Evolutionary conservation across 2,797 vertebrate species (phyloP), one percentile per base, ranked within the genome.

Genomic region (Muraenolepis orangiensis): DNA sequence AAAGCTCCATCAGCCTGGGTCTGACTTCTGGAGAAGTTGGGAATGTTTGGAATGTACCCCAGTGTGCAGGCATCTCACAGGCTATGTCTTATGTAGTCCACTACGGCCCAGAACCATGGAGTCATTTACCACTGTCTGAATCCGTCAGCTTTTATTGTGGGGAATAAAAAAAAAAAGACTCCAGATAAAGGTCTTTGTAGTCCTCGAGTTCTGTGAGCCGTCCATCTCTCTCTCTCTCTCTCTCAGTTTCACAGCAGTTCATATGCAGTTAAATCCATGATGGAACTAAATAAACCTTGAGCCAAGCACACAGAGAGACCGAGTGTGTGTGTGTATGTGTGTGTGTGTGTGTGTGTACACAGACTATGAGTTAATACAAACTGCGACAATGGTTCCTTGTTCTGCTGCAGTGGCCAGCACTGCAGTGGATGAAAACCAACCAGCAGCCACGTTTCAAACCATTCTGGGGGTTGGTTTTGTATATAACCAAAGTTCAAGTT

Each of bases 331-430:
- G 72, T 69, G 73, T 74, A 30, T 74, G 66, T 71, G 69, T 71
- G 74, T 42, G 74, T 42, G 57, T 67, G 68, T 42, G n/a, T 32
- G 7, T 5, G 4, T 23, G 64, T 74, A 83, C 69, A 77, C 87
- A 90, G 88, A 91, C 90, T 86, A 86, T 84, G 88, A 92, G 91
- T 86, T 93, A 93, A 93, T 86, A 91, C 84, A 78, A 82, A 84
- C 79, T 86, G 1, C 72, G 90, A 95, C 93, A 94, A 94, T 88
- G 89, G 90, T 84, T 78, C 91, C 90, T 92, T 95, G 92, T 95
- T 93, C 86, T 83, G 85, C 80, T 78, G 82, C 83, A 86, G 84
- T 88, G 81, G 90, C 89, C 81, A 83, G 86, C 72, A 85, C 87
- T 89, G 83, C 81, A 91, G 83, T 87, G 84, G 87, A 93, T 92